These are phyloP conservation scores for Thalassophryne amazonica DNA, from an alignment of 2,797 vertebrate species.

Conservation along the genomic window DNA sequence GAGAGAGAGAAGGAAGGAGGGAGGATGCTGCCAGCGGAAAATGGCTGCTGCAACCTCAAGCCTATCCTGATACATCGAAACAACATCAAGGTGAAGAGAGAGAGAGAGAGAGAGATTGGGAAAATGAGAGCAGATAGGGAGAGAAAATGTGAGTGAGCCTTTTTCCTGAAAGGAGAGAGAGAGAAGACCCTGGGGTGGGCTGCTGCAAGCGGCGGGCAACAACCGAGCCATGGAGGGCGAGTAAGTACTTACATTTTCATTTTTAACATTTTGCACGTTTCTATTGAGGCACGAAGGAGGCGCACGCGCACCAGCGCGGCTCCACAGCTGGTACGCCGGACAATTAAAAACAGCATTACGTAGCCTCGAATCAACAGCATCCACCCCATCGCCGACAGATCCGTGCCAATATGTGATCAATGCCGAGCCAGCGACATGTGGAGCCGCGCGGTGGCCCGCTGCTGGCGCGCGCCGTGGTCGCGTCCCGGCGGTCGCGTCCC, in stretches of 20 bases:
- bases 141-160: constrained; percentile 64
- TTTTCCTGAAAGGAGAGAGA: constrained; percentile 73
- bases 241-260: constrained; percentile 82
- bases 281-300: no score
- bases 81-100: constrained; percentile 78
- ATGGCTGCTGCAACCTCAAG: constrained; percentile 86
- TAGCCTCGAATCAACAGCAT: constrained; percentile 72
- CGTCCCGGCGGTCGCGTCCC: no score
- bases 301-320: no score
- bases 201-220: constrained; percentile 81
- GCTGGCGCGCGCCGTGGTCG: no score
- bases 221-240: constrained; percentile 86
- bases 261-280: constrained; percentile 59
- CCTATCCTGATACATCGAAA: constrained; percentile 80
- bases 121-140: constrained; percentile 75
- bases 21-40: constrained; percentile 84
- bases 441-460: constrained; percentile 32
- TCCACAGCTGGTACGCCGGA: no score
- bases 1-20: constrained; percentile 56
- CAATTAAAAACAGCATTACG: constrained; percentile 78
- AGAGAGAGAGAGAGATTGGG: constrained; percentile 61
- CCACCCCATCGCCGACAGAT: constrained; percentile 65
- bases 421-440: constrained; percentile 51
- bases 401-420: constrained; percentile 52
- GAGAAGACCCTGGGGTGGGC: constrained; percentile 78